phyloP scores from a whole-genome alignment of 2,888 invertebrate species.

The Prionchulus punctatus region DNA sequence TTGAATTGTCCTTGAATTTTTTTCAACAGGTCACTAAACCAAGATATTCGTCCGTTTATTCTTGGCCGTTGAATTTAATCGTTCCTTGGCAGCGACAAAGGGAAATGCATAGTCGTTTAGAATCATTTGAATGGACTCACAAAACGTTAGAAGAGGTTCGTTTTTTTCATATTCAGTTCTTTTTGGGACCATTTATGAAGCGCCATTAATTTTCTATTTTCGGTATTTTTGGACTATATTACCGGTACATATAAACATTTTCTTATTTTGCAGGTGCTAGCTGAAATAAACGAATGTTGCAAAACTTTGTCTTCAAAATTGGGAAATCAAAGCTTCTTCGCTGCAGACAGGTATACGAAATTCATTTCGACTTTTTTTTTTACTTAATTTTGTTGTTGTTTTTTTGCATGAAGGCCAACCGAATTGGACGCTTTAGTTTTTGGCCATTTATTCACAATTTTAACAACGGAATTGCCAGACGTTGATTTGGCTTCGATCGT shows the following conservation, averaged over 20 bases:
- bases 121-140: constrained; percentile 62
- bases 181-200: neutral
- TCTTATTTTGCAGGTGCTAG: constrained; percentile 35
- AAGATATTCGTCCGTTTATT: constrained; percentile 72
- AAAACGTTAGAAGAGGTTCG: constrained; percentile 58
- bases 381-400: constrained; percentile 18
- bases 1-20: neutral
- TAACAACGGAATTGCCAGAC: constrained; percentile 72
- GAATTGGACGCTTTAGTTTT: constrained; percentile 89
- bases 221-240: too few species aligned
- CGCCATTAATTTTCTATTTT: neutral
- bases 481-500: constrained; percentile 63
- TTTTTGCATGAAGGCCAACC: constrained; percentile 52
- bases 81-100: constrained; percentile 59
- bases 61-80: constrained; percentile 72
- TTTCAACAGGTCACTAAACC: constrained; percentile 51
- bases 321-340: constrained; percentile 34
- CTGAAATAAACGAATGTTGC: constrained; percentile 64
- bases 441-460: constrained; percentile 84
- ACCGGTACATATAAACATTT: neutral
- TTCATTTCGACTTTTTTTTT: neutral
- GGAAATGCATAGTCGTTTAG: constrained; percentile 49
- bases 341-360: neutral
- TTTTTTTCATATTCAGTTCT: neutral
- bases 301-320: constrained; percentile 67